Conservation (phyloP, 2,888 invertebrate genomes). For the Norana najaformis region DNA sequence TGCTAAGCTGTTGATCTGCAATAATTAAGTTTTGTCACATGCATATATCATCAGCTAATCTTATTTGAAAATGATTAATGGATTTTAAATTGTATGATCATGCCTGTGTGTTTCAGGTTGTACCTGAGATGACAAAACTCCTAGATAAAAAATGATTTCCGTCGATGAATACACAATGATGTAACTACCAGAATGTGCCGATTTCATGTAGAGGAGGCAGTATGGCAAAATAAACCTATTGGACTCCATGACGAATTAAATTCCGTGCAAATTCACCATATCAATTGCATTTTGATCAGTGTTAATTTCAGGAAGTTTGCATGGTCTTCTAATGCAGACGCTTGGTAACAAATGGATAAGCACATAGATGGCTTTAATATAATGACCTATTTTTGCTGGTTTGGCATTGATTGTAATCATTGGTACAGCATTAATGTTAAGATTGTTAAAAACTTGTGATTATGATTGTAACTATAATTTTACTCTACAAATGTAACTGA, state of each 20-base stretch:
- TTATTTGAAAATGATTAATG: background rate
- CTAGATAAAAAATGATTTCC: slow-evolving; percentile 26
- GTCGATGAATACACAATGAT: background rate
- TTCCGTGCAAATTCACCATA: slow-evolving; percentile 4
- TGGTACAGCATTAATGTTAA: background rate
- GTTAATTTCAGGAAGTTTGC: slow-evolving; percentile 3
- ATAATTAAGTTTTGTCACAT: background rate
- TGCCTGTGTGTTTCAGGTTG: slow-evolving; percentile 38
- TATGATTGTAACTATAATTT: background rate
- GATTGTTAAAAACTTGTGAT: background rate
- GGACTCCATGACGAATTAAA: background rate
- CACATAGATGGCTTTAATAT: background rate
- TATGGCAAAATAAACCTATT: background rate
- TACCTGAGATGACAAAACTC: slow-evolving; percentile 43
- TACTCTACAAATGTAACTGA: background rate
- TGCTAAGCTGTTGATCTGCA: background rate
- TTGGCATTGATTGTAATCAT: background rate
- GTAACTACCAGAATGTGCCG: background rate
- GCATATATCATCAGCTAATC: background rate
- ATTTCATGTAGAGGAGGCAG: background rate
- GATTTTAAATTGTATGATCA: background rate
- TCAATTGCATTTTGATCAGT: background rate
- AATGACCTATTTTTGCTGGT: background rate
- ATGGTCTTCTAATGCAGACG: background rate
- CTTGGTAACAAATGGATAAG: background rate